Evolutionary conservation across 2,888 invertebrate species (phyloP).

Genomic region (Tribolium freemani): DNA sequence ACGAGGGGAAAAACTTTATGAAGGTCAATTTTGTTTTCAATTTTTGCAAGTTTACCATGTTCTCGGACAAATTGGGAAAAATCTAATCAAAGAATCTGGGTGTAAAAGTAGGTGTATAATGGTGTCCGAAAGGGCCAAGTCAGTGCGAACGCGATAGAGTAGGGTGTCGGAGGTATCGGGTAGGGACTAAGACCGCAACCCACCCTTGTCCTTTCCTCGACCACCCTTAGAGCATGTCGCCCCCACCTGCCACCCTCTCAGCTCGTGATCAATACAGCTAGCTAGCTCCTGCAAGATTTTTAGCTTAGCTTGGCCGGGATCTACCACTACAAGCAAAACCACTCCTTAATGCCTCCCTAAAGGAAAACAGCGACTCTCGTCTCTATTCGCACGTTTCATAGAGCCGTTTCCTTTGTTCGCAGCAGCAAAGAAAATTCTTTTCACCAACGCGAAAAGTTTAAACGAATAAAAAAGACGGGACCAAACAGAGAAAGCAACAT

Average conservation of each 20-base stretch:
- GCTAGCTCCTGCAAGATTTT: conserved; percentile 69
- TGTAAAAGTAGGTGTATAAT: background rate
- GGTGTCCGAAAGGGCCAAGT: conserved; percentile 56
- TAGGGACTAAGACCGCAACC: conserved; percentile 68
- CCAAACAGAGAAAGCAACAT: conserved; percentile 35
- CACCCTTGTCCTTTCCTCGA: conserved; percentile 68
- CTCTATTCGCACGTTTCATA: conserved; percentile 54
- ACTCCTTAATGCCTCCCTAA: conserved; percentile 66
- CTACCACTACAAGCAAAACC: conserved; percentile 63
- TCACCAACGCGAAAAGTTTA: conserved; percentile 49
- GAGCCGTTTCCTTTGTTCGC: conserved; percentile 57
- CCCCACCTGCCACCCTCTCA: conserved; percentile 56
- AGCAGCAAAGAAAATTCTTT: conserved; percentile 48
- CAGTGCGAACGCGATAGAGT: conserved; percentile 53
- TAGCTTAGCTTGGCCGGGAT: conserved; percentile 69
- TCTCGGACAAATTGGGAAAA: too few species aligned
- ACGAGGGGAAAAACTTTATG: too few species aligned
- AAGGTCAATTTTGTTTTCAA: too few species aligned
- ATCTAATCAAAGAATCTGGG: background rate
- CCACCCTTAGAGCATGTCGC: conserved; percentile 64
- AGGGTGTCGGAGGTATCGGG: conserved; percentile 64
- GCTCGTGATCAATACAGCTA: conserved; percentile 69
- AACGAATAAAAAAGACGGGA: conserved; percentile 31
- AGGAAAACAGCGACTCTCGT: conserved; percentile 60
- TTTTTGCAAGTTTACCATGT: too few species aligned